Conservation (phyloP, 2,113 vertebrate genomes). For the Choloepus hoffmanni region DNA sequence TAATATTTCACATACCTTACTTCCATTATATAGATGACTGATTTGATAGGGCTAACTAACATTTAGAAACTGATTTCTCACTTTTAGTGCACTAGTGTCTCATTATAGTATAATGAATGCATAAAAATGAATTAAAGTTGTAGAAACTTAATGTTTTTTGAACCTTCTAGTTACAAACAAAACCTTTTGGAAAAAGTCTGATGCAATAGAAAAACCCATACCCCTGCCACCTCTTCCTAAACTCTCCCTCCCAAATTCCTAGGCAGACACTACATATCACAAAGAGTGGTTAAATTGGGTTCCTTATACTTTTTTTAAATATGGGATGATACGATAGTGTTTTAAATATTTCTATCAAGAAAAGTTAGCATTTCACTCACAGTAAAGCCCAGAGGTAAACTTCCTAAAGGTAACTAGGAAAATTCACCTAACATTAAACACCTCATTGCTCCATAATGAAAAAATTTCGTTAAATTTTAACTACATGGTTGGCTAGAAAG, state of each 20-base stretch:
- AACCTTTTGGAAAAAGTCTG: background rate
- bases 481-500: background rate
- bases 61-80: background rate
- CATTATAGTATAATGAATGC: background rate
- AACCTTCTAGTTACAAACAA: background rate
- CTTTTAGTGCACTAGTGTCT: background rate
- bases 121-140: slow-evolving; percentile 11
- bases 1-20: background rate
- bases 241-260: background rate
- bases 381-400: background rate
- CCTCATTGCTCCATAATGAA: background rate
- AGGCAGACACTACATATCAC: background rate
- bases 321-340: background rate
- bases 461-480: background rate
- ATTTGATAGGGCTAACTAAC: background rate
- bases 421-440: background rate
- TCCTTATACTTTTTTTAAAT: background rate
- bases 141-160: background rate
- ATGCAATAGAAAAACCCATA: background rate
- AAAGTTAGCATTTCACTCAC: background rate
- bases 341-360: background rate
- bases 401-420: background rate
- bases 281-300: background rate
- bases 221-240: background rate
- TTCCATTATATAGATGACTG: background rate